Conservation (phyloP, 2,113 vertebrate species). For the Otocyon megalotis region DNA sequence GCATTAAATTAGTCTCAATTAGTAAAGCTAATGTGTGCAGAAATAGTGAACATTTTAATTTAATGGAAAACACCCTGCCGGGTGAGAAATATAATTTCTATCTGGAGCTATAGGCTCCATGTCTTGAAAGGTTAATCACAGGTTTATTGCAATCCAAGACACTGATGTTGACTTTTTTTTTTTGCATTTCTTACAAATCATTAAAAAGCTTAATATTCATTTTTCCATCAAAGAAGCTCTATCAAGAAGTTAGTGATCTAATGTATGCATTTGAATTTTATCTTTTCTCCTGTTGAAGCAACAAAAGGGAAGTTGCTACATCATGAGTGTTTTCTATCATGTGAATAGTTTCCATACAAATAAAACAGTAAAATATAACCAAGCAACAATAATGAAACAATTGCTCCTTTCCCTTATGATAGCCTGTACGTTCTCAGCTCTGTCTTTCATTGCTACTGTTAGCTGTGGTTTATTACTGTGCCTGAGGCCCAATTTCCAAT, state of each 20-base stretch:
- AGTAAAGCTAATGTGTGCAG: slow-evolving; percentile 75
- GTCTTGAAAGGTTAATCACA: slow-evolving; percentile 57
- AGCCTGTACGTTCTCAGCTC: not conserved
- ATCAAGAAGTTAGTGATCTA: not conserved
- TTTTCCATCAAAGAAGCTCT: not conserved
- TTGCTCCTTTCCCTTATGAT: not conserved
- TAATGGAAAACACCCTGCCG: slow-evolving; percentile 74
- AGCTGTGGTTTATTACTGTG: slow-evolving; percentile 46
- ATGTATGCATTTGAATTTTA: slow-evolving; percentile 33
- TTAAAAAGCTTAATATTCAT: slow-evolving; percentile 25
- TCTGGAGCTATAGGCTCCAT: not conserved
- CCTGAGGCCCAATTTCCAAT: not conserved
- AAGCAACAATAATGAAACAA: not conserved
- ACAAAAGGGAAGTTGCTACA: not conserved
- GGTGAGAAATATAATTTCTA: slow-evolving; percentile 61
- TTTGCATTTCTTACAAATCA: slow-evolving; percentile 18
- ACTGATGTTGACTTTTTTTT: not conserved
- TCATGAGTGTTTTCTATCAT: not conserved
- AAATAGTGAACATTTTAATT: slow-evolving; percentile 83
- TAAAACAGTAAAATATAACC: not conserved
- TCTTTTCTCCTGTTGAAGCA: not conserved
- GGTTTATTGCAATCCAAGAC: slow-evolving; percentile 12
- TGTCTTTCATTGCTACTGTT: not conserved
- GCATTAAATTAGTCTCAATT: slow-evolving; percentile 81
- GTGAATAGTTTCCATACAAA: not conserved